Base-by-base conservation (phyloP, 2,888 invertebrate genomes). In the Nysson spinosus region DNA sequence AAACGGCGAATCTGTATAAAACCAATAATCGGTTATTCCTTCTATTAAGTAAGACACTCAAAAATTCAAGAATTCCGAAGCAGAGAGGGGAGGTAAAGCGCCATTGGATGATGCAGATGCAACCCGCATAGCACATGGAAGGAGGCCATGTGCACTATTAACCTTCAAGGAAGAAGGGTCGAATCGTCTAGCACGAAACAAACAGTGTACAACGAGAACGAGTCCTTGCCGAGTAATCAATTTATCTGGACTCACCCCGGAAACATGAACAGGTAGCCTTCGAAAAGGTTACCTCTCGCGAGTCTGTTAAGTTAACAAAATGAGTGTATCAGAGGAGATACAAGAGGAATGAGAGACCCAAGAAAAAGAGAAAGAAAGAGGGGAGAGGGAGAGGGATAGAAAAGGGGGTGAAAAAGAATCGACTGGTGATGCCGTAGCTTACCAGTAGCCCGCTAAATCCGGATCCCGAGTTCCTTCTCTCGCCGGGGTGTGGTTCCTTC, bases 401-500 rank as follows among this genome's bases (percentile, higher is more conserved):
- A 20, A 20, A 11, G 28, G 20, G 20, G 14, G 30, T 39, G 30
- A 6, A 19, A 34, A 12, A 12, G 37, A 52, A 39, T 32, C 24
- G 42, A 58, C 16, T 28, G 42, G 34, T 47, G 35, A 55, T 35
- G 40, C 35, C 42, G 50, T 55, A 63, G 70, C 78, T 78, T 78
- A 77, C 78, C 78, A 56, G 58, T 42, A 69, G 46, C 44, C 62
- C 46, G 78, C 55, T 63, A 69, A 75, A 78, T 77, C 67, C 49
- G 69, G 63, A 69, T 64, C 70, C 58, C 47, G 50, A 64, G 69
- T 75, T 66, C 44, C 65, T 66, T 75, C 52, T 60, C 55, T 54
- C 46, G 50, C 42, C 63, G 72, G 82, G 82, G 82, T 82, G 82
- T 82, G 82, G 82, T 82, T 82, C 77, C 74, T 78, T 74, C 60